A percentile compares a stretch with the other conserved stretches of the same genome.
Evolutionary conservation across 2,888 invertebrate genomes (phyloP).

Genomic region (Sympetrum striolatum): DNA sequence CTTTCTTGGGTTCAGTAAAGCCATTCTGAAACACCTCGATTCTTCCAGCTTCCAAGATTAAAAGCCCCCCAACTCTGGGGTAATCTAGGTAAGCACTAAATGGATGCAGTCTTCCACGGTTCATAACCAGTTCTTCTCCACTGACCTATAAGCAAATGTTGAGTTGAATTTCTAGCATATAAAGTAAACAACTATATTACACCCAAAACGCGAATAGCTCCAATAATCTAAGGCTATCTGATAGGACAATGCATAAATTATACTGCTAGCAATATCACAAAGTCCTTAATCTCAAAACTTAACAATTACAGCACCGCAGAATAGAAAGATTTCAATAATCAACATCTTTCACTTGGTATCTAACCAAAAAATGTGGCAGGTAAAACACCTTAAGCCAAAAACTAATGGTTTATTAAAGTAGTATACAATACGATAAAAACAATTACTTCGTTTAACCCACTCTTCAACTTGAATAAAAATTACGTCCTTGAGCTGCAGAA

Average conservation of each 20-base stretch:
- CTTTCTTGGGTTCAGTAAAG: slow-evolving; percentile 21
- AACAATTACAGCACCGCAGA: neutral
- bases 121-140: slow-evolving; percentile 38
- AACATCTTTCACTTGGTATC: neutral
- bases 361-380: too few relatives aligned
- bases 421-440: slow-evolving; percentile 13
- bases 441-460: slow-evolving; percentile 5
- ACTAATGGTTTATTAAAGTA: neutral
- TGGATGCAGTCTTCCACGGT: slow-evolving; percentile 9
- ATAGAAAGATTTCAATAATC: neutral
- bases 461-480: slow-evolving; percentile 31
- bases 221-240: neutral
- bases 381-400: neutral
- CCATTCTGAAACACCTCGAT: neutral
- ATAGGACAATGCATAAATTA: neutral
- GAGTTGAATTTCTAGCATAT: neutral
- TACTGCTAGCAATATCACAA: neutral
- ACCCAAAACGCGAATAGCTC: neutral
- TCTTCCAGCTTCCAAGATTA: slow-evolving; percentile 32
- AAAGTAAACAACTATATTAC: neutral
- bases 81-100: slow-evolving; percentile 39
- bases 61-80: slow-evolving; percentile 13
- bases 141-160: neutral
- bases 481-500: neutral
- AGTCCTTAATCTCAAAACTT: neutral